Percentiles rank a stretch among this genome's conserved stretches.
Conservation (phyloP, 1,140 invertebrate species). For the Procambarus clarkii region DNA sequence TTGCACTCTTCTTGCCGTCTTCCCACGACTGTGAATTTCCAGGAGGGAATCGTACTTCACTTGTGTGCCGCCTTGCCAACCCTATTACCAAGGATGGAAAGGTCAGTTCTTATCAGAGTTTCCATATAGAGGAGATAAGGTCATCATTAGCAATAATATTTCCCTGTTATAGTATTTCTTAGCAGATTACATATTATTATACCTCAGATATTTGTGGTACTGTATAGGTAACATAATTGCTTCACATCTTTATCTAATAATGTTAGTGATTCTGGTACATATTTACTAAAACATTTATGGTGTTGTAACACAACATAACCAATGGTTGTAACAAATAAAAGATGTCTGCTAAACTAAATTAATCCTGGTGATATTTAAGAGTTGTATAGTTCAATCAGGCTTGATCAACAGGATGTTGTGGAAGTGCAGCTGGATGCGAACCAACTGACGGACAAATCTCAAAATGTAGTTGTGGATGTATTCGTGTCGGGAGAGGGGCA, state of each 20-base stretch:
- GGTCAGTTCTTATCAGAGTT: not conserved
- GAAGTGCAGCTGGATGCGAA: slow-evolving; percentile 17
- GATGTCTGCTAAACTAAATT: not conserved
- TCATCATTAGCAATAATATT: too few species aligned
- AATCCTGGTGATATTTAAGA: not conserved
- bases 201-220: too few species aligned
- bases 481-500: slow-evolving; percentile 26
- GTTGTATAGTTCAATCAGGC: not conserved
- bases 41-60: slow-evolving; percentile 1
- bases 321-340: not conserved
- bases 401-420: slow-evolving; percentile 7
- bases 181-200: too few species aligned
- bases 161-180: too few species aligned
- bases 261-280: too few species aligned
- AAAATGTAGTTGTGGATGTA: not conserved
- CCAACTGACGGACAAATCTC: slow-evolving; percentile 12
- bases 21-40: slow-evolving; percentile 37
- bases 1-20: slow-evolving; percentile 7
- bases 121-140: not conserved
- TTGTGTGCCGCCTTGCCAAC: slow-evolving; percentile 23
- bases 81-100: slow-evolving; percentile 11
- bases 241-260: too few species aligned
- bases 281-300: too few species aligned
- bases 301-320: too few species aligned
- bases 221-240: too few species aligned